Percentiles rank a stretch among this genome's conserved stretches.
These are phyloP conservation scores for Gastrophryne carolinensis DNA, from an alignment of 2,797 vertebrate species.

Conservation along the genomic window DNA sequence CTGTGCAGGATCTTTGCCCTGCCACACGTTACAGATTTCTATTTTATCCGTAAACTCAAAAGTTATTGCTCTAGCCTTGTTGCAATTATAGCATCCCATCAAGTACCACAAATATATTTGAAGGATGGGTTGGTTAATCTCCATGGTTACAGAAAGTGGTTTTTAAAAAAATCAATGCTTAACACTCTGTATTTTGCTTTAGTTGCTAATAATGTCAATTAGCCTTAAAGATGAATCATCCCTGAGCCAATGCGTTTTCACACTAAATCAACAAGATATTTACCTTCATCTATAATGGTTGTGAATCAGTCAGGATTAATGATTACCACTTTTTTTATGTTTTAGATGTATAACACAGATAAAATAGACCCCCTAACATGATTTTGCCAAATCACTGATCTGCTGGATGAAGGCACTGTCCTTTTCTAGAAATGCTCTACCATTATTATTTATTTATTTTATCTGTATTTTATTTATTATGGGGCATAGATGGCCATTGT, in stretches of 20 bases:
- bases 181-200: constrained; percentile 51
- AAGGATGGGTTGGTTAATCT: constrained; percentile 40
- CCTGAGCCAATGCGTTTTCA: constrained; percentile 45
- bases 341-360: constrained; percentile 39
- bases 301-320: constrained; percentile 45
- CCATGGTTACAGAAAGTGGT: constrained; percentile 52
- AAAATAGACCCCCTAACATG: constrained; percentile 6
- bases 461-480: too few relatives aligned
- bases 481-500: too few relatives aligned
- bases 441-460: too few relatives aligned
- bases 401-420: neutral
- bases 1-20: neutral
- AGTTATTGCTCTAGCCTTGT: constrained; percentile 21
- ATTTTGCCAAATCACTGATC: neutral
- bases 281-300: constrained; percentile 47
- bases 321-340: constrained; percentile 30
- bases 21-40: neutral
- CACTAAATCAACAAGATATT: constrained; percentile 50
- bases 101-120: constrained; percentile 35
- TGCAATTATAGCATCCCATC: constrained; percentile 33
- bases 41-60: neutral
- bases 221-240: constrained; percentile 50
- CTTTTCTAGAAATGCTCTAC: neutral
- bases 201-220: constrained; percentile 53
- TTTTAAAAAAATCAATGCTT: constrained; percentile 52